Base-by-base conservation (phyloP, 2,113 vertebrate genomes). In the Seriola aureovittata region DNA sequence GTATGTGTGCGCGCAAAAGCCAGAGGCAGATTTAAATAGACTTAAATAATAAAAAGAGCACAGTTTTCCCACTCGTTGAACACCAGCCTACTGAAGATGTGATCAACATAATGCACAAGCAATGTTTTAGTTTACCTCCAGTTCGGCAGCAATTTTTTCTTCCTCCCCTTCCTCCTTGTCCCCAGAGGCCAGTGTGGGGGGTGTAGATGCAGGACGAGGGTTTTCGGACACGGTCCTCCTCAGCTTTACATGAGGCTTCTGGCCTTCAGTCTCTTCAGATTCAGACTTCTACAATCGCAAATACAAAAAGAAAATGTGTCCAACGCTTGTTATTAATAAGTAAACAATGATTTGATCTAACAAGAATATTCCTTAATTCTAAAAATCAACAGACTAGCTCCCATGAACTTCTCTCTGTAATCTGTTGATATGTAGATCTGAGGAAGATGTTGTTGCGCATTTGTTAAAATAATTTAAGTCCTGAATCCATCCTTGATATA, bases 171-270 rank as follows among this genome's bases (percentile, higher is more conserved):
- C 96, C 0, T 97, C 97, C 85, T 95, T 96, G 86, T 98, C 95
- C 85, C 95, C 97, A 0, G 97, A 96, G 70, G 96, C 96, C 50
- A 98, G 94, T 74, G 96, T 96, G 29, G 97, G 98, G 0, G 98
- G 98, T 0, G 97, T 98, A 38, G 97, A 98, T 0, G 98, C 96
- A 0, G 98, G 97, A n/a, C 97, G 96, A 38, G 95, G 96, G 86
- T 97, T 98, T 93, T 99, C 98, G 0, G 98, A 99, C 87, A 97
- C 94, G 0, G 96, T 93, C 78, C 97, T 92, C 67, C 98, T 94
- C 89, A 99, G 96, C 92, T 99, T 99, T 82, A 97, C 94, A 21
- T 98, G 97, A 7, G 97, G 97, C 87, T 98, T 99, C 86, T 96
- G 97, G 13, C 84, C 85, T 81, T 99, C 98, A 34, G 94, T 91